Evolutionary conservation across 2,113 vertebrate genomes (phyloP).

Genomic region (human): GRCh38 chr2:138604501-138605000

Average conservation of each 20-base stretch:
- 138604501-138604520: background rate
- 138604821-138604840: too few relatives aligned
- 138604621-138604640: background rate
- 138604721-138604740: background rate
- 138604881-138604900: too few relatives aligned
- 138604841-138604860: too few relatives aligned
- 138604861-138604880: too few relatives aligned
- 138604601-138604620: background rate
- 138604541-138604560: background rate
- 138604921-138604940: too few relatives aligned
- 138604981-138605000: too few relatives aligned
- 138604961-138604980: too few relatives aligned
- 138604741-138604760: background rate
- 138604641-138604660: background rate
- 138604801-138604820: too few relatives aligned
- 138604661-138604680: background rate
- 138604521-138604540: background rate
- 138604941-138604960: too few relatives aligned
- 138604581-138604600: background rate
- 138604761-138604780: background rate
- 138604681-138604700: background rate
- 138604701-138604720: background rate
- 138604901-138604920: too few relatives aligned
- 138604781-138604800: too few relatives aligned
- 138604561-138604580: background rate